Percentiles rank a stretch among this genome's conserved stretches.
Conservation (phyloP, 2,797 vertebrate genomes). For the Tapera naevia region DNA sequence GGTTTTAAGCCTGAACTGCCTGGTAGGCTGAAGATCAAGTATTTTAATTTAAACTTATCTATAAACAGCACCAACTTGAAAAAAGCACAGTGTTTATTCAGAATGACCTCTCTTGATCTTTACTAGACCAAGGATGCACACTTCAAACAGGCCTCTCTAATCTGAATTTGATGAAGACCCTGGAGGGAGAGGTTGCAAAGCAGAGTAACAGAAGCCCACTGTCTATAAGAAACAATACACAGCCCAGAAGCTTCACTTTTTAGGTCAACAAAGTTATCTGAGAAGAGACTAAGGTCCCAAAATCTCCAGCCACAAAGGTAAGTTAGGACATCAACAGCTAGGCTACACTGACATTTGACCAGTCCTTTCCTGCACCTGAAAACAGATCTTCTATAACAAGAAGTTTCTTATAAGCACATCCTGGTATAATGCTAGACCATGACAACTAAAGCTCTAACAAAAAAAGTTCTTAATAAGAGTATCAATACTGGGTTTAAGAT, state of each 20-base stretch:
- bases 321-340: background rate
- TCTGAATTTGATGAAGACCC: background rate
- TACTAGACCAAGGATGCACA: background rate
- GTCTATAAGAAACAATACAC: background rate
- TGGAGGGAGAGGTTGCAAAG: background rate
- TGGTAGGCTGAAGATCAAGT: background rate
- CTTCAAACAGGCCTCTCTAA: background rate
- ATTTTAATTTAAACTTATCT: background rate
- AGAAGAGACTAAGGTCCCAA: background rate
- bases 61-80: background rate
- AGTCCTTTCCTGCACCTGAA: background rate
- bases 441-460: background rate
- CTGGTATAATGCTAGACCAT: background rate
- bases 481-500: background rate
- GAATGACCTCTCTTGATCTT: background rate
- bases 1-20: background rate
- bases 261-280: background rate
- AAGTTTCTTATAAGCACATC: background rate
- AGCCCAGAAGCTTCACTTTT: background rate
- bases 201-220: background rate
- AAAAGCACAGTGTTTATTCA: background rate
- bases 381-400: background rate
- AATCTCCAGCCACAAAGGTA: background rate
- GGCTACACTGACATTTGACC: background rate
- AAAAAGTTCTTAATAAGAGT: background rate